phyloP scores from a whole-genome alignment of 2,113 vertebrate genomes.

The Kobus ellipsiprymnus region DNA sequence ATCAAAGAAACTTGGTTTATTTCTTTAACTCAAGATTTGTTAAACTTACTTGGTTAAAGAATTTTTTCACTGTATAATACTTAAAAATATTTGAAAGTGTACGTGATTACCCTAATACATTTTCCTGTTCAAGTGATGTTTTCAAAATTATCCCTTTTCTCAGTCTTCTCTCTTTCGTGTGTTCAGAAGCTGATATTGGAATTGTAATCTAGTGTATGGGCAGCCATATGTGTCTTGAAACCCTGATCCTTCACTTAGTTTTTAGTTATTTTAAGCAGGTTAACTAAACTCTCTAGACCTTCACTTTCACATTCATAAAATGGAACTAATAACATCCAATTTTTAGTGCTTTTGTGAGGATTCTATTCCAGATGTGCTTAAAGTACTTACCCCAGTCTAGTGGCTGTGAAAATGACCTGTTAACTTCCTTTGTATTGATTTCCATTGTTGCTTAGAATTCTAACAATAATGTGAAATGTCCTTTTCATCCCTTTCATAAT shows the following conservation, averaged over 20 bases:
- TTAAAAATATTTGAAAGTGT: not conserved
- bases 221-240: not conserved
- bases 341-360: not conserved
- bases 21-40: not conserved
- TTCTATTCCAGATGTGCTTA: not conserved
- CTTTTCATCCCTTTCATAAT: not conserved
- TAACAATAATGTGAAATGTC: not conserved
- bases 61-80: not conserved
- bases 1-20: not conserved
- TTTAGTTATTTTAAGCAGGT: not conserved
- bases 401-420: not conserved
- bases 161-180: not conserved
- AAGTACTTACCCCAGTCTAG: not conserved
- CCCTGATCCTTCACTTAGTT: not conserved
- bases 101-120: not conserved
- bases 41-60: not conserved
- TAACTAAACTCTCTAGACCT: not conserved
- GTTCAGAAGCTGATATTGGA: not conserved
- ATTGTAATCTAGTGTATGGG: not conserved
- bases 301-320: not conserved
- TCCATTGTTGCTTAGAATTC: not conserved
- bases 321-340: not conserved
- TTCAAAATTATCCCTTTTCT: not conserved
- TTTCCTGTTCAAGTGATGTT: not conserved
- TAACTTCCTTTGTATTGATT: not conserved